phyloP scores from a whole-genome alignment of 2,113 vertebrate species.

The Sander vitreus region DNA sequence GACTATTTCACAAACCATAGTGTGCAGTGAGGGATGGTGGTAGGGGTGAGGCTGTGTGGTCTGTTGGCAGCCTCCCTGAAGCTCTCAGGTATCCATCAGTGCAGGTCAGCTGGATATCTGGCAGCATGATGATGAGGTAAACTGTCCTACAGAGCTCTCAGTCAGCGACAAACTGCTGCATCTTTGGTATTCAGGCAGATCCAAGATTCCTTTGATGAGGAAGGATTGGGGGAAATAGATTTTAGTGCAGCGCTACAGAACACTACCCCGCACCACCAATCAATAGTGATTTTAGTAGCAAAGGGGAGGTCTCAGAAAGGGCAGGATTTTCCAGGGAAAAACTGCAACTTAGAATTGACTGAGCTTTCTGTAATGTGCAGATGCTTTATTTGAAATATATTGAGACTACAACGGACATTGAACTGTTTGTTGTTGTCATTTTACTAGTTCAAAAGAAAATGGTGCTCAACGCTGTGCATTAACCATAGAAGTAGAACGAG shows the following conservation, averaged over 20 bases:
- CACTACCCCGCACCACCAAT: neutral
- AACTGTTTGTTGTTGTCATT: no score
- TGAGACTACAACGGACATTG: no score
- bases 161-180: neutral
- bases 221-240: neutral
- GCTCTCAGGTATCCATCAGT: conserved; percentile 14
- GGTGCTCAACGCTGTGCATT: no score
- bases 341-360: neutral
- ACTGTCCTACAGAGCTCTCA: neutral
- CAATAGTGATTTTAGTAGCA: neutral
- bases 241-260: neutral
- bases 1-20: no score
- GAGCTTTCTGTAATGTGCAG: neutral
- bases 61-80: conserved; percentile 3
- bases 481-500: no score
- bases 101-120: neutral
- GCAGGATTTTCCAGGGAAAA: neutral
- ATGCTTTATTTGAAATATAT: neutral
- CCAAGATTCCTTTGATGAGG: neutral
- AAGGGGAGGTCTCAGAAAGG: neutral
- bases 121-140: conserved; percentile 20
- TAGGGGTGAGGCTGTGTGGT: neutral
- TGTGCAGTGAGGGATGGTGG: neutral
- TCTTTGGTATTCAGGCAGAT: neutral
- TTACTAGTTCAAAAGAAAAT: no score